Conservation (phyloP, 2,113 vertebrate genomes). For the Brachyhypopomus gauderio region DNA sequence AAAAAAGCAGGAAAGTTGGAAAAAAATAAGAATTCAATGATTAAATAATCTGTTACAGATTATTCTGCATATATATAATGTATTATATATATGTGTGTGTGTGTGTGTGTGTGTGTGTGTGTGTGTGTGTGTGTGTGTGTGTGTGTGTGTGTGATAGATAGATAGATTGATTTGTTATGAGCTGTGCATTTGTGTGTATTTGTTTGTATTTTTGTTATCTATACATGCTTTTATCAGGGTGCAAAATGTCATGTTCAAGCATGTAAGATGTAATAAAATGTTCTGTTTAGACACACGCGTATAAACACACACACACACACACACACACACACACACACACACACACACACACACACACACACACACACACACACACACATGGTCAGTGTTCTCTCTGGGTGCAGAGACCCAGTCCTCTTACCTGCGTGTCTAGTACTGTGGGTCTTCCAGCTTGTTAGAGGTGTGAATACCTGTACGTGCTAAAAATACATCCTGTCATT, state of each 20-base stretch:
- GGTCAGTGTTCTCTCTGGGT: slow-evolving; percentile 28
- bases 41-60: too few species aligned
- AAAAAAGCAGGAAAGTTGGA: too few species aligned
- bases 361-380: slow-evolving; percentile 16
- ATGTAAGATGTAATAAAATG: too few species aligned
- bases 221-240: slow-evolving; percentile 59
- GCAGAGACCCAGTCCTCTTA: slow-evolving; percentile 21
- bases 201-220: neutral
- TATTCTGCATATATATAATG: neutral
- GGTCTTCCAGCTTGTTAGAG: slow-evolving; percentile 7
- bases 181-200: neutral
- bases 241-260: slow-evolving; percentile 22
- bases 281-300: slow-evolving; percentile 1
- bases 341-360: slow-evolving; percentile 17
- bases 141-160: neutral
- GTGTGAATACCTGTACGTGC: slow-evolving; percentile 37
- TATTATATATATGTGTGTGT: neutral
- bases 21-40: too few species aligned
- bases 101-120: neutral
- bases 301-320: too few species aligned
- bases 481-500: slow-evolving; percentile 31
- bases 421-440: slow-evolving; percentile 6
- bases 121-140: neutral
- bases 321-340: neutral
- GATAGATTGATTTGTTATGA: too few species aligned